Base-by-base conservation (phyloP, 1,140 invertebrate genomes). In the Drosophila erecta region DNA sequence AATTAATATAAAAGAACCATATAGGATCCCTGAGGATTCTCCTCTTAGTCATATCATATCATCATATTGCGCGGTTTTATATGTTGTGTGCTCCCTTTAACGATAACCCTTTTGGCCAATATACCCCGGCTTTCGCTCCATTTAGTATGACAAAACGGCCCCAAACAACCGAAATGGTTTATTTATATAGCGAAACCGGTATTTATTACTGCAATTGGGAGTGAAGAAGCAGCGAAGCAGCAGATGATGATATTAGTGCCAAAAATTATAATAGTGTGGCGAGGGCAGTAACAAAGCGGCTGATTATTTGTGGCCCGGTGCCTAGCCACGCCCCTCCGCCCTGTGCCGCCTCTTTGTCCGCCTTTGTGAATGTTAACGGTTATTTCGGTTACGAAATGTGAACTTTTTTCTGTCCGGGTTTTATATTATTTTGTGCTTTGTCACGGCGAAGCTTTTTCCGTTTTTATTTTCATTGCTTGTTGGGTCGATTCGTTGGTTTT, bases 351-450 rank as follows among this genome's bases (percentile, higher is more conserved):
- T n/a, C 15, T 33, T 20, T 53, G 58, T 60, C 37, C 30, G 43
- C 65, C 55, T 76, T 77, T 76, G 72, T 72, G 50, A 51, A 58
- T 85, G 71, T 75, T 86, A 90, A 90, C 86, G 57, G 86, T 83
- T 81, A 60, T 77, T 89, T 71, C 70, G 78, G 79, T 90, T 90
- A 90, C 81, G 87, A 90, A 90, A 90, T 73, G 71, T 58, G 54
- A 73, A 76, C 54, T 64, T 40, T 76, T 59, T 46, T 14, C 49
- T 54, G 58, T 60, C 71, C 60, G 77, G 47, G 24, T 38, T 53
- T 41, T 71, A 64, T 70, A 40, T 64, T 66, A 77, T 77, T 58
- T 86, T 83, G 46, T 77, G 81, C 83, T 56, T 72, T 64, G 75
- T 86, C 84, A 86, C 76, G 37, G 44, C 64, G 15, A 55, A 64